Evolutionary conservation across 2,113 vertebrate genomes (phyloP).

Genomic region (Barnardius zonarius): DNA sequence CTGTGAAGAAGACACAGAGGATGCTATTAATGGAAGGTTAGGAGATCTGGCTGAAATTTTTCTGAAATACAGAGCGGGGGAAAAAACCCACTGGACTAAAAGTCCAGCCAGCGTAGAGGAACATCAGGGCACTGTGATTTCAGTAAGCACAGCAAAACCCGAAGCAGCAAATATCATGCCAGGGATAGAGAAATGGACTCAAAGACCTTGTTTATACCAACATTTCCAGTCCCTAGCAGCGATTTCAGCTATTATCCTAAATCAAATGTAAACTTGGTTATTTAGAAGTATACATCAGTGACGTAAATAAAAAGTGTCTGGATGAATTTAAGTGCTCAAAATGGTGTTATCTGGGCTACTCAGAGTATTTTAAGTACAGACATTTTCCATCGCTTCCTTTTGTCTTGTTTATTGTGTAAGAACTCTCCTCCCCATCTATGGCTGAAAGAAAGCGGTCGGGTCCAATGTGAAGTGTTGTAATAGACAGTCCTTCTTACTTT

Average conservation of each 20-base stretch:
- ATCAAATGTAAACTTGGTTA: not conserved
- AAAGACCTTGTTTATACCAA: not conserved
- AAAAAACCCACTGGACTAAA: not conserved
- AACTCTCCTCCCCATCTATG: not conserved
- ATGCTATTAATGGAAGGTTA: not conserved
- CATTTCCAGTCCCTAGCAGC: not conserved
- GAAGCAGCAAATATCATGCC: not conserved
- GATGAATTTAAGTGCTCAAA: not conserved
- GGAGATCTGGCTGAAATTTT: not conserved
- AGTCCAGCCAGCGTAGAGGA: not conserved
- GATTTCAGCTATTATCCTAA: not conserved
- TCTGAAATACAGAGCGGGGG: not conserved
- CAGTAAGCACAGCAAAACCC: not conserved
- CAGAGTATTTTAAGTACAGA: not conserved
- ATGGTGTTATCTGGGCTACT: not conserved
- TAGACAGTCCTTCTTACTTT: not conserved
- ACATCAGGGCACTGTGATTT: not conserved
- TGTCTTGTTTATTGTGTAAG: not conserved
- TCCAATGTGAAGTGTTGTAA: not conserved
- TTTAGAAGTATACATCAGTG: not conserved
- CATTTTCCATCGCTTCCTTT: not conserved
- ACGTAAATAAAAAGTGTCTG: not conserved
- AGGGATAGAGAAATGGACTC: not conserved
- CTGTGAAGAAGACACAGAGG: not conserved
- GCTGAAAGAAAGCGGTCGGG: not conserved